Conservation (phyloP, 2,113 vertebrate genomes). For the Poeciliopsis prolifica region DNA sequence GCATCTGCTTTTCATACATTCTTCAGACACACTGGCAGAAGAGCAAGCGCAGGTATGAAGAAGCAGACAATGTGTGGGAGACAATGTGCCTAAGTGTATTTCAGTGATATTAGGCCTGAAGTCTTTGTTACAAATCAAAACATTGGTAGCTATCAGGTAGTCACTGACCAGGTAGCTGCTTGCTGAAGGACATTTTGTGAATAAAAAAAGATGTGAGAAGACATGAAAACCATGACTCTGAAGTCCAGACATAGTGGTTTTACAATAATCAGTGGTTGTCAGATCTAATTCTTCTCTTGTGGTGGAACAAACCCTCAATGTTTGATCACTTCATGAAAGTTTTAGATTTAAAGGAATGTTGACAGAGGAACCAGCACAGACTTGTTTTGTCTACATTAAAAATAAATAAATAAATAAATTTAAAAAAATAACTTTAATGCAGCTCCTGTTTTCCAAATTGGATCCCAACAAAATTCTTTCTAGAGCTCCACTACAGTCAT, state of each 20-base stretch:
- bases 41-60: background rate
- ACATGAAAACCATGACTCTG: background rate
- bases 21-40: slow-evolving; percentile 23
- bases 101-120: background rate
- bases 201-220: background rate
- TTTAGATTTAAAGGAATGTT: background rate
- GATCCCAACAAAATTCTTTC: background rate
- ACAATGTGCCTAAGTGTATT: background rate
- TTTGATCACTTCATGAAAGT: background rate
- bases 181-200: background rate
- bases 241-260: background rate
- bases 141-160: background rate
- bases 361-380: background rate
- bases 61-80: background rate
- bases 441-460: background rate
- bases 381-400: background rate
- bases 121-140: background rate
- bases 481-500: background rate
- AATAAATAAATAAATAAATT: too few relatives aligned
- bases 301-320: background rate
- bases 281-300: background rate
- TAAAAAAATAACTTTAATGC: background rate
- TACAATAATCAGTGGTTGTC: background rate
- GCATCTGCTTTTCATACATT: slow-evolving; percentile 44
- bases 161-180: background rate